Conservation (phyloP, 1,140 invertebrate species). For the Nylanderia fulva region DNA sequence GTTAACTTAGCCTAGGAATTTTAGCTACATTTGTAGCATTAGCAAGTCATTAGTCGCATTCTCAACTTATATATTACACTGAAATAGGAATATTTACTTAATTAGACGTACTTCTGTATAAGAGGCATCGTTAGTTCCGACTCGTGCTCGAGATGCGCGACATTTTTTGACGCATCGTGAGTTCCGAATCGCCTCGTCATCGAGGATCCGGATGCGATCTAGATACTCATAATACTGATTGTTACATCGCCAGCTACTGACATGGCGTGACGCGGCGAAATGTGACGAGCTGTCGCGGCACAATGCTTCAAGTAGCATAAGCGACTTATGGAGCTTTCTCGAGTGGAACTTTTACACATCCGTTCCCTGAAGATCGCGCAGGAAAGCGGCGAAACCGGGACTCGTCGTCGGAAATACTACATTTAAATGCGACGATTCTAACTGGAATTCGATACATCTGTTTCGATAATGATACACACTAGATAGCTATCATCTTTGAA, state of each 20-base stretch:
- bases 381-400: constrained; percentile 38
- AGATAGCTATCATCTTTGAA: background rate
- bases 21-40: background rate
- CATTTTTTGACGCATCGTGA: constrained; percentile 23
- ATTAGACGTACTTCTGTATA: constrained; percentile 7
- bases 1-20: background rate
- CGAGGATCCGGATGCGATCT: constrained; percentile 2
- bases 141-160: constrained; percentile 32
- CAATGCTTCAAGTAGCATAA: background rate
- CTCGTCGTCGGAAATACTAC: constrained; percentile 27
- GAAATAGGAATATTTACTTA: background rate
- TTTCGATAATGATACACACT: background rate
- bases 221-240: constrained; percentile 52
- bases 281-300: constrained; percentile 34
- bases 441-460: constrained; percentile 1
- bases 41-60: background rate
- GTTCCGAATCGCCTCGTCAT: constrained; percentile 18
- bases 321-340: constrained; percentile 45
- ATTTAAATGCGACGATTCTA: constrained; percentile 20
- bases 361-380: constrained; percentile 6
- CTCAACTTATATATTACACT: background rate
- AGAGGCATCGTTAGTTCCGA: constrained; percentile 44
- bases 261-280: constrained; percentile 53
- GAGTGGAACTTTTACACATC: constrained; percentile 49
- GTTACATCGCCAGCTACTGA: constrained; percentile 39